Evolutionary conservation across 2,797 vertebrate species (phyloP).

Genomic region (Hippopotamyrus pictus): DNA sequence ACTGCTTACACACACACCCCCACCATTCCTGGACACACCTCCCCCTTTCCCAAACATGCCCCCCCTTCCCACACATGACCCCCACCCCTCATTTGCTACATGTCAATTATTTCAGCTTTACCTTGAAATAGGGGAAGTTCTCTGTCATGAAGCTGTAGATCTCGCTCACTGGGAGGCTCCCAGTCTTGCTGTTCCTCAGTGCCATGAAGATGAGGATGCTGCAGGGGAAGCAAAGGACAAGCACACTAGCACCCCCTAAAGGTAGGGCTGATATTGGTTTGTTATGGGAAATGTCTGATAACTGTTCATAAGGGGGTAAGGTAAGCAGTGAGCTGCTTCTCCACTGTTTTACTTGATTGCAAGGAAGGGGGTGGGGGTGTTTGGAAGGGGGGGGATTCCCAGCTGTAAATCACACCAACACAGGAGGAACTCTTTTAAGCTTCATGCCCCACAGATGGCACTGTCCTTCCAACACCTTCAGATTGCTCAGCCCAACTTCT

Average conservation of each 20-base stretch:
- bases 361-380: neutral
- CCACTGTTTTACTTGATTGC: neutral
- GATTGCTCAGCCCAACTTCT: neutral
- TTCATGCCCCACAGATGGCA: neutral
- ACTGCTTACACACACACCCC: neutral
- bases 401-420: neutral
- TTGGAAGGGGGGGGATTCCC: neutral
- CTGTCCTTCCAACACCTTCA: neutral
- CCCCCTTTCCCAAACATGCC: neutral
- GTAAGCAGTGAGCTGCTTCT: neutral
- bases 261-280: neutral
- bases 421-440: neutral
- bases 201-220: constrained; percentile 99
- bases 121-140: constrained; percentile 98
- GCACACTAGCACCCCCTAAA: neutral
- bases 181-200: constrained; percentile 90
- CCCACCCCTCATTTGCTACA: neutral
- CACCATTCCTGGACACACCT: neutral
- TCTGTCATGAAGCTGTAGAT: constrained; percentile 99
- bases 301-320: neutral
- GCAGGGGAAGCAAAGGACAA: constrained; percentile 20
- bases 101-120: constrained; percentile 45
- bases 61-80: neutral
- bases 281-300: neutral
- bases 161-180: constrained; percentile 94